Evolutionary conservation across 2,797 vertebrate genomes (phyloP).

Genomic region (Sparus aurata): DNA sequence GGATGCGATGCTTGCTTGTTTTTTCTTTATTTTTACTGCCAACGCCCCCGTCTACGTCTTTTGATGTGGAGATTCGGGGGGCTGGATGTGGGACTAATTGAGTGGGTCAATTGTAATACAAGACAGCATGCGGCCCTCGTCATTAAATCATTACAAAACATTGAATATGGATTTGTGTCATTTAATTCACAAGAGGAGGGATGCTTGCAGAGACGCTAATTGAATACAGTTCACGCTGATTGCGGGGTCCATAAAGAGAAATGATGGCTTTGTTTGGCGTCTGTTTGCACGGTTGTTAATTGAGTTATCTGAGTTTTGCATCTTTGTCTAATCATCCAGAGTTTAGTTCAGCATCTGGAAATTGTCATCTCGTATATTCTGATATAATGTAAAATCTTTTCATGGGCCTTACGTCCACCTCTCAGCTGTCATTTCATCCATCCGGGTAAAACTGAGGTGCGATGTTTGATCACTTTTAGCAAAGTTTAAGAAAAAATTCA

Average conservation of each 20-base stretch:
- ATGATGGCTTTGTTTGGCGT: constrained; percentile 18
- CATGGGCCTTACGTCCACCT: too few species aligned
- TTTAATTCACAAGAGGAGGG: constrained; percentile 72
- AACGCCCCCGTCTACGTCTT: constrained; percentile 15
- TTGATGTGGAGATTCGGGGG: constrained; percentile 34
- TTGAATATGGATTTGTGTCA: constrained; percentile 78
- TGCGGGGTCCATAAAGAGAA: constrained; percentile 52
- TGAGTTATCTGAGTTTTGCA: constrained; percentile 40
- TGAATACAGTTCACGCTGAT: constrained; percentile 69
- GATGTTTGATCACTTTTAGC: not conserved
- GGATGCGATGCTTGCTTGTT: not conserved
- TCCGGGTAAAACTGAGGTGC: not conserved
- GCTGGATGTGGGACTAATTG: constrained; percentile 61
- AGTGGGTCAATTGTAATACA: constrained; percentile 71
- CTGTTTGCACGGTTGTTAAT: constrained; percentile 40
- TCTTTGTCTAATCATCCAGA: too few species aligned
- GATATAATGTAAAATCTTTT: not conserved
- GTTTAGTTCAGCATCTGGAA: not conserved
- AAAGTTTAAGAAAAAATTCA: not conserved
- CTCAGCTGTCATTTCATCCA: too few species aligned
- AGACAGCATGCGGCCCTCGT: constrained; percentile 48
- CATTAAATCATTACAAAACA: constrained; percentile 80
- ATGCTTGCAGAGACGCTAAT: constrained; percentile 55
- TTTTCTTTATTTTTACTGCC: not conserved
- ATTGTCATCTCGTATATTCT: not conserved